These are phyloP conservation scores for Pandemis cinnamomeana DNA, from an alignment of 2,888 invertebrate species.

Conservation along the genomic window DNA sequence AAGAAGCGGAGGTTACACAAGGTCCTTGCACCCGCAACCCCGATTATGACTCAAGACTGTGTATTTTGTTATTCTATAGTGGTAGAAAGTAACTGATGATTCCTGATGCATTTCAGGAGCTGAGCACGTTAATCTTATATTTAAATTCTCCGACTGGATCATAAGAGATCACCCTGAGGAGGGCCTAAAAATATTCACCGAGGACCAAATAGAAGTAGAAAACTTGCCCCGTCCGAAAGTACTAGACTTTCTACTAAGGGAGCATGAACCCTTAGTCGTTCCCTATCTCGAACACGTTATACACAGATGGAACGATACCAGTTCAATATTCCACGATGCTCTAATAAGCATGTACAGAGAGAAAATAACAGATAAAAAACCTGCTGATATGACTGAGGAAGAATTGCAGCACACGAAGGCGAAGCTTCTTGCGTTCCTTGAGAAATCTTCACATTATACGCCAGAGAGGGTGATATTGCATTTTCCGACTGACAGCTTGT, in stretches of 20 bases:
- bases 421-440: conserved; percentile 90
- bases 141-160: conserved; percentile 98
- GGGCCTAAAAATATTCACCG: conserved; percentile 95
- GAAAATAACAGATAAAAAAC: conserved; percentile 81
- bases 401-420: conserved; percentile 72
- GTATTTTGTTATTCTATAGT: background rate
- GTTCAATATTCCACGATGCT: conserved; percentile 94
- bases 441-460: conserved; percentile 91
- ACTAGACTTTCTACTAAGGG: conserved; percentile 93
- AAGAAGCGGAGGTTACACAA: too few relatives aligned
- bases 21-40: too few relatives aligned
- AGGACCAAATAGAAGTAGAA: conserved; percentile 94
- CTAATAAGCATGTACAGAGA: conserved; percentile 95
- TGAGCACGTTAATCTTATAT: conserved; percentile 93
- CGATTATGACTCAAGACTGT: too few relatives aligned
- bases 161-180: conserved; percentile 93
- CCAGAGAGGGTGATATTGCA: conserved; percentile 94
- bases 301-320: conserved; percentile 93
- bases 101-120: conserved; percentile 77
- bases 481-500: conserved; percentile 93
- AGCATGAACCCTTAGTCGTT: conserved; percentile 92
- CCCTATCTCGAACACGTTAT: conserved; percentile 98
- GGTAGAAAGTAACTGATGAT: background rate
- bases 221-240: conserved; percentile 94
- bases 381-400: conserved; percentile 63